Base-by-base conservation (phyloP, 2,113 vertebrate species). In the Eurystomus gularis region DNA sequence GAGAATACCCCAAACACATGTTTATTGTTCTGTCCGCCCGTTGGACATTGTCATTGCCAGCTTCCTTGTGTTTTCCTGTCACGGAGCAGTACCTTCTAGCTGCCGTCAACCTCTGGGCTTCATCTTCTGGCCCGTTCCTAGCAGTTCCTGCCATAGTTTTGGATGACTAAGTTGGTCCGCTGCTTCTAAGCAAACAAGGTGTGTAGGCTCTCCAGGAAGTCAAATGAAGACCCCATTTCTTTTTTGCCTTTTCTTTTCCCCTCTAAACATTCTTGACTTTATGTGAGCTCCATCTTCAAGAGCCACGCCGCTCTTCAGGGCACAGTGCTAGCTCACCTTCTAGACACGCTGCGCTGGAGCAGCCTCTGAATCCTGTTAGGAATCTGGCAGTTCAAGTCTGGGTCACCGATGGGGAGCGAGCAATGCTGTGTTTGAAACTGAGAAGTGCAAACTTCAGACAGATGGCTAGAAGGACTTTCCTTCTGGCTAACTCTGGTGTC, bases 361-460 rank as follows among this genome's bases (percentile, higher is more conserved):
- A 0, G 33, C 39, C 73, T 78, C 69, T 72, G 87, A 52, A 60
- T 89, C 72, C 58, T 60, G 49, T 81, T 79, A 60, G 66, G 87
- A 94, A 77, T 94, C 55, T 54, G 33, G 58, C 20, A 62, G 66
- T 70, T 93, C 69, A 57, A 66, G 87, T 40, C 62, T 73, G 54
- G 90, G 76, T 73, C 82, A 55, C 24, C 1, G 29, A 20, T 64
- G 44, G 80, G 60, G 17, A 75, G 55, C 1, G 26, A 60, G 57
- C 4, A 1, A 61, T 33, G 1, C 0, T 9, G 4, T 0, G 4
- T 57, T 86, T 79, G 93, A 73, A 66, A 40, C 3, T 9, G 79
- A 55, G 88, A 86, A 88, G 64, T 11, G n/a, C 54, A 42, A 68
- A 31, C 55, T 76, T 35, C 31, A 55, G 71, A 46, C 52, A 78